phyloP scores from a whole-genome alignment of 2,113 vertebrate genomes.

The Strix aluco region DNA sequence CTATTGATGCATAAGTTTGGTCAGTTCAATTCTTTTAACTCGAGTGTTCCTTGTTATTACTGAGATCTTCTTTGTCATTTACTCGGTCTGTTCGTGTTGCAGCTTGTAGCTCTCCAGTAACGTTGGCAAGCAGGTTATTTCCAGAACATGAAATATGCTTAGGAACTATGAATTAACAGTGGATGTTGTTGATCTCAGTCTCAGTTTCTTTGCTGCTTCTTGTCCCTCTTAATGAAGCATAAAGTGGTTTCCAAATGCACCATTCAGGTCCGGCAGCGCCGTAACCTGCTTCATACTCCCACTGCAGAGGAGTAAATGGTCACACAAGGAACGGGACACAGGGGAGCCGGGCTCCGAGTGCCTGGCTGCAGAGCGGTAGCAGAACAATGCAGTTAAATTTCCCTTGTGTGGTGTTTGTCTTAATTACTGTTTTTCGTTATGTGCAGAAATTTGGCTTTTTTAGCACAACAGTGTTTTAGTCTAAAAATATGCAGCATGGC shows the following conservation, averaged over 20 bases:
- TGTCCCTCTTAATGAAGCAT: not conserved
- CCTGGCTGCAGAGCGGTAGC: not conserved
- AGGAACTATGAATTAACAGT: not conserved
- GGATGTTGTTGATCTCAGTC: not conserved
- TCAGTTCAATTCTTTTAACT: not conserved
- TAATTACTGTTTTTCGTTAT: not conserved
- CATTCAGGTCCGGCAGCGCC: fast-evolving
- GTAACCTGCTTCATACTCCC: fast-evolving
- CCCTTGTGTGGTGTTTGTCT: not conserved
- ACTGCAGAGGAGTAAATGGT: not conserved
- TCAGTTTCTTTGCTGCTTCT: not conserved
- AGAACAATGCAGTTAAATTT: not conserved
- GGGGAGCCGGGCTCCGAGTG: not conserved
- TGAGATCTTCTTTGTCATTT: not conserved
- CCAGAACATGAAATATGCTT: not conserved
- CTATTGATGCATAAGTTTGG: not conserved
- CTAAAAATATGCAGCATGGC: not conserved
- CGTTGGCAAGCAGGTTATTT: not conserved
- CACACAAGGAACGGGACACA: fast-evolving
- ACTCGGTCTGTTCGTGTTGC: not conserved
- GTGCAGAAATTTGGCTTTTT: not conserved
- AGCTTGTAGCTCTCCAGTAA: not conserved
- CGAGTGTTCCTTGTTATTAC: not conserved
- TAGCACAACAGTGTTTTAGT: not conserved
- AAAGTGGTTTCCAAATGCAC: not conserved